Conservation (phyloP, 1,140 invertebrate genomes). For the Neodiprion virginianus region DNA sequence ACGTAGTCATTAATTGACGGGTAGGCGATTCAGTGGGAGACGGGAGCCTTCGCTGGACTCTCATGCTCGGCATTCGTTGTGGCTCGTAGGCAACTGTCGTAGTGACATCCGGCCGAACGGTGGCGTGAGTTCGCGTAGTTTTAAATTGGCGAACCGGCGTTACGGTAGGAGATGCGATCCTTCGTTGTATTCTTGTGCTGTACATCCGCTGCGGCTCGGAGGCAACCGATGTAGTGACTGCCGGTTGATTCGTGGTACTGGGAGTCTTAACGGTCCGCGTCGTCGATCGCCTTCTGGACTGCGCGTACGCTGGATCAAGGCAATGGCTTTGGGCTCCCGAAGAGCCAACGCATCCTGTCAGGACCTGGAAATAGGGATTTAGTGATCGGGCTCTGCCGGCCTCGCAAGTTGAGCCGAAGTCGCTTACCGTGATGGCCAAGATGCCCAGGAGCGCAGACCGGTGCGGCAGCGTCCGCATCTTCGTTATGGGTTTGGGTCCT, state of each 20-base stretch:
- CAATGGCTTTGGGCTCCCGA: too few species aligned
- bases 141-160: neutral
- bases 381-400: neutral
- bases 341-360: neutral
- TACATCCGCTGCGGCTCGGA: conserved; percentile 42
- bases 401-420: neutral
- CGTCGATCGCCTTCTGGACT: conserved; percentile 25
- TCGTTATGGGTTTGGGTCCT: neutral
- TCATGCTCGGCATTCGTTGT: conserved; percentile 27
- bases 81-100: conserved; percentile 40
- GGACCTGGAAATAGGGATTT: neutral
- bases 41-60: neutral
- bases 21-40: neutral
- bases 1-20: neutral
- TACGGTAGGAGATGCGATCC: neutral
- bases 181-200: neutral
- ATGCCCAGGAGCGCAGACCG: neutral
- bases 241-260: conserved; percentile 11
- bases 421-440: neutral
- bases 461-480: neutral
- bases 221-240: conserved; percentile 27
- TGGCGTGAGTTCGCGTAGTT: neutral
- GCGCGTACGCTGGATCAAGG: conserved; percentile 21
- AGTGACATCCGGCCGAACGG: conserved; percentile 25
- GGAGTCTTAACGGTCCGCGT: neutral